Evolutionary conservation across 2,113 vertebrate species (phyloP).

Genomic region (Tympanuchus pallidicinctus): DNA sequence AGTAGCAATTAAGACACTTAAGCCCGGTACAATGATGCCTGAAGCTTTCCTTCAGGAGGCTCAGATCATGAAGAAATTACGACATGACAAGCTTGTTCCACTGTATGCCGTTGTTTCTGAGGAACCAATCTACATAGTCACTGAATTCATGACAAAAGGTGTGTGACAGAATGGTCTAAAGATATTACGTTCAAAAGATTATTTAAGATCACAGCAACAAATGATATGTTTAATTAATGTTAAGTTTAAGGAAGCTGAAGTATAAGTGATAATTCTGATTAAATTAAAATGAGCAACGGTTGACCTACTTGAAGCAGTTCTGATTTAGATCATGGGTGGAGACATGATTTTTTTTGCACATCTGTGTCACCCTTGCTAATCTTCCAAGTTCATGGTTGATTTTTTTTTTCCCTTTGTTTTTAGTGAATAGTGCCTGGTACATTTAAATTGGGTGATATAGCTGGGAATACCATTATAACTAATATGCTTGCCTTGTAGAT

Average conservation of each 20-base stretch:
- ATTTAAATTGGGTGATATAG: background rate
- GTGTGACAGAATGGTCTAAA: background rate
- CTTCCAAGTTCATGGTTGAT: background rate
- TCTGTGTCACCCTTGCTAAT: conserved; percentile 30
- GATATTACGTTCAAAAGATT: background rate
- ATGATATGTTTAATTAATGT: conserved; percentile 32
- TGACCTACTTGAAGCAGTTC: conserved; percentile 57
- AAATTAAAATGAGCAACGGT: background rate
- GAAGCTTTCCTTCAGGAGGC: conserved; percentile 97
- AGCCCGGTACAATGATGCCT: conserved; percentile 96
- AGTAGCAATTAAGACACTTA: conserved; percentile 96
- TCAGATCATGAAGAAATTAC: conserved; percentile 96
- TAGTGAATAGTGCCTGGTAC: background rate
- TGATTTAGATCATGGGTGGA: background rate
- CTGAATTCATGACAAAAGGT: conserved; percentile 98
- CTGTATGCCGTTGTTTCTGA: conserved; percentile 95
- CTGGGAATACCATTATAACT: background rate
- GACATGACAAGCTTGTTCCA: conserved; percentile 94
- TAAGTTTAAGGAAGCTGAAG: background rate
- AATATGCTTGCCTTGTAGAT: background rate
- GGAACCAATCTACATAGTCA: conserved; percentile 96
- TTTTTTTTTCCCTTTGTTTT: background rate
- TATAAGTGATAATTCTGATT: conserved; percentile 40
- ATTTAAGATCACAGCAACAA: conserved; percentile 22
- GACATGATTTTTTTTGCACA: background rate